A percentile compares a stretch with the other conserved stretches of the same genome.
Conservation (phyloP, 2,113 vertebrate species). For the Sciurus niger region DNA sequence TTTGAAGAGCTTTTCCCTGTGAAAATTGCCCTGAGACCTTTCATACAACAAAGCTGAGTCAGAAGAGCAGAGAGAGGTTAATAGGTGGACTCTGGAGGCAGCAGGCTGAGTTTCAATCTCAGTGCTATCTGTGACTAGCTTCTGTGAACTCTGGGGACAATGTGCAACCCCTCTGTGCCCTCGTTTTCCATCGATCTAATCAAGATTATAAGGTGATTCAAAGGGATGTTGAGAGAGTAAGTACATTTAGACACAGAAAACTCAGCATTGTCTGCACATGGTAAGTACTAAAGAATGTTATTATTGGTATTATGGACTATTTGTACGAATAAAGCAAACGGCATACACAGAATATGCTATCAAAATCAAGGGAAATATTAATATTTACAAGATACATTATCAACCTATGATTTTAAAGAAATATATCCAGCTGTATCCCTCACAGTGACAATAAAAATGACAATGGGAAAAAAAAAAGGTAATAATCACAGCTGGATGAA, state of each 20-base stretch:
- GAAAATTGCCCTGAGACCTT: neutral
- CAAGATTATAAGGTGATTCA: neutral
- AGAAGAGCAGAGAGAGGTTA: neutral
- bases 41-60: neutral
- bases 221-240: neutral
- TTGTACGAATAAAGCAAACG: slow-evolving; percentile 47
- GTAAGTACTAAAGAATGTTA: neutral
- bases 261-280: neutral
- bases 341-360: neutral
- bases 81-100: neutral
- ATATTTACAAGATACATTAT: neutral
- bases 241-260: neutral
- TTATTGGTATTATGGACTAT: neutral
- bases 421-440: neutral
- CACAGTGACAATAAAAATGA: neutral
- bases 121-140: neutral
- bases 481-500: neutral
- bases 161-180: neutral
- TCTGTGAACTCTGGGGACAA: neutral
- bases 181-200: neutral
- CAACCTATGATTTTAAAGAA: neutral
- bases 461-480: neutral
- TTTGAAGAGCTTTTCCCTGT: too few relatives aligned
- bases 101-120: neutral
- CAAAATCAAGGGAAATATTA: neutral